These are phyloP conservation scores for Ctenochaetus hawaiiensis DNA, from an alignment of 2,797 vertebrate species.

Conservation along the genomic window DNA sequence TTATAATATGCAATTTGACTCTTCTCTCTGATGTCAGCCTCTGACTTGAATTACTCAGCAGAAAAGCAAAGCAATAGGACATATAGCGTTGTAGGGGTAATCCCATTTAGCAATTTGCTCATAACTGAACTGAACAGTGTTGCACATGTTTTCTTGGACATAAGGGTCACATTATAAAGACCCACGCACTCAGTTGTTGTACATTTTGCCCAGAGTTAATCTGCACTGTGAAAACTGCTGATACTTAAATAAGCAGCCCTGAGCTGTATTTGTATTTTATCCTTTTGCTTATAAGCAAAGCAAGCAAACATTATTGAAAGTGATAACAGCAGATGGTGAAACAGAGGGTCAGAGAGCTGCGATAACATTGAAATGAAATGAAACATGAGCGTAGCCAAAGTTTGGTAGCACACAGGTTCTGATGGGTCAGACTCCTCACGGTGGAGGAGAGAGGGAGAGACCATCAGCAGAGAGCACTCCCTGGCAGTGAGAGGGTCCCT, in stretches of 20 bases:
- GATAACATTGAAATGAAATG: constrained; percentile 8
- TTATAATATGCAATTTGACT: background rate
- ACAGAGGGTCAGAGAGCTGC: constrained; percentile 9
- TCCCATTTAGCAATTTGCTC: background rate
- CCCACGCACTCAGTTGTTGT: background rate
- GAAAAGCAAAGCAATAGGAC: background rate
- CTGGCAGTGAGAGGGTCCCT: background rate
- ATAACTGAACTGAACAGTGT: background rate
- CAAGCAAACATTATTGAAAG: background rate
- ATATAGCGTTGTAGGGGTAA: background rate
- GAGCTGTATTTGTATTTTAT: background rate
- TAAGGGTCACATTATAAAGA: background rate
- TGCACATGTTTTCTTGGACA: background rate
- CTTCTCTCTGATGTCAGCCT: background rate
- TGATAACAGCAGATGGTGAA: constrained; percentile 27
- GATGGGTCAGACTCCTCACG: background rate
- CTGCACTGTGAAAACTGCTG: constrained; percentile 6
- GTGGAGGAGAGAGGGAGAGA: background rate
- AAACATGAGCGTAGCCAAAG: constrained; percentile 1
- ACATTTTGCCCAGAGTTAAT: background rate
- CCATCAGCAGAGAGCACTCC: background rate
- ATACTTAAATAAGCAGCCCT: background rate
- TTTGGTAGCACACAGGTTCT: background rate
- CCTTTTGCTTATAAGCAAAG: background rate
- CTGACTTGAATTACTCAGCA: too few relatives aligned